Base-by-base conservation (phyloP, 2,797 vertebrate species). In the Arctocebus calabarensis region DNA sequence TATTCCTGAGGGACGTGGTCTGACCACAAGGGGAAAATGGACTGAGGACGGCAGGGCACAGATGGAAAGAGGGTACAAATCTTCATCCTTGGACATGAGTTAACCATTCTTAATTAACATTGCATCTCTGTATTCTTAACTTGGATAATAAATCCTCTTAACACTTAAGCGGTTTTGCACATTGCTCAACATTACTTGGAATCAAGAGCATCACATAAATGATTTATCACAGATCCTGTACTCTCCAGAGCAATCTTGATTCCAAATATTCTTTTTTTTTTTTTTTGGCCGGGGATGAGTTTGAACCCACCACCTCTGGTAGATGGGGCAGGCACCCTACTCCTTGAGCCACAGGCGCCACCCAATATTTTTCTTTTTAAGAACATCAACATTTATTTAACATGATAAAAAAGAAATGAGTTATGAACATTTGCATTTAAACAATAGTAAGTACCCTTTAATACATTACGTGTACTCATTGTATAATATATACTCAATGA, bases 321-420 rank as follows among this genome's bases (percentile, higher is more conserved):
- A 52, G 2, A 52, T 52, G 48, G 14, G 14, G 14, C 14, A 3
- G 3, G 14, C 8, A 9, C 45, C 45, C 45, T 45, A 45, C 45
- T 45, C 45, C 45, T 45, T 45, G 45, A 45, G 45, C 45, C 45
- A 45, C 45, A 45, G 45, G 45, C 2, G 45, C 45, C 45, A 45
- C 45, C 45, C 45, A 45, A 45, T 45, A 10, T 45, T 45, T 45
- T 45, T 45, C 10, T 45, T 45, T 96, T 95, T 99, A 99, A 99
- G 99, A 99, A 99, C 98, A 99, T 99, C 99, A 98, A 99, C 99
- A 99, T 99, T 99, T 99, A 99, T 99, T 99, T 99, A 99, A 99
- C 99, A 99, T 99, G 99, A 99, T 99, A 99, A 99, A 99, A 99
- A 99, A 99, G 99, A 99, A 98, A 99, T 99, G 99, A 98, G 98